Evolutionary conservation across 2,797 vertebrate genomes (phyloP).

Genomic region (Pangasius larnaudii): DNA sequence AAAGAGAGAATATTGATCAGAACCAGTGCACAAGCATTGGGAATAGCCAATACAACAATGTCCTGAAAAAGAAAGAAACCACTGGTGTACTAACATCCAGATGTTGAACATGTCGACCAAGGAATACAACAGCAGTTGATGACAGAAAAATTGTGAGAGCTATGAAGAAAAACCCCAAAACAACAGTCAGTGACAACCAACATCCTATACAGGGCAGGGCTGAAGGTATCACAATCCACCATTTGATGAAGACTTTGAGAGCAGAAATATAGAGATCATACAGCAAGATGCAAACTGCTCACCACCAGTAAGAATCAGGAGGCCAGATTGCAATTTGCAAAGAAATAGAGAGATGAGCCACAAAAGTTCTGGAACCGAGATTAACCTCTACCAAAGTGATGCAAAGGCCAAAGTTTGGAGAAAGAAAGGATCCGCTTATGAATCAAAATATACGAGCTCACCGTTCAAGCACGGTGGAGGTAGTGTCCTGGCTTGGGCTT

Average conservation of each 20-base stretch:
- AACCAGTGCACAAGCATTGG: background rate
- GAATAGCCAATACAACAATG: background rate
- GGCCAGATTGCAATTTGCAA: background rate
- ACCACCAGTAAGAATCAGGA: background rate
- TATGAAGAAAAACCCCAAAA: no score
- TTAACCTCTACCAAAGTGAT: background rate
- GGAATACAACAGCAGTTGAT: background rate
- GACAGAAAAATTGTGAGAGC: background rate
- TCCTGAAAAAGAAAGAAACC: background rate
- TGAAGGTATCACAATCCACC: background rate
- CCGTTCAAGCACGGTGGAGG: no score
- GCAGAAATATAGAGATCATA: background rate
- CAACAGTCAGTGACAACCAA: no score
- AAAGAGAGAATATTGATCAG: background rate
- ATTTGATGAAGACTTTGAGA: background rate
- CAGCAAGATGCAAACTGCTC: background rate
- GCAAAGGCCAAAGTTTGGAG: background rate
- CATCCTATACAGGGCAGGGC: no score
- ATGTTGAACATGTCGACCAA: background rate
- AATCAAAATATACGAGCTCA: no score
- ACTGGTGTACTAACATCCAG: background rate
- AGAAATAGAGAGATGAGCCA: background rate
- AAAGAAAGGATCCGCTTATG: background rate
- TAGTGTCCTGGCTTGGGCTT: background rate
- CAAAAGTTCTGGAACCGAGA: background rate